A percentile compares a stretch with the other conserved stretches of the same genome.
Evolutionary conservation across 2,888 invertebrate species (phyloP).

Genomic region (Theristus sp.): DNA sequence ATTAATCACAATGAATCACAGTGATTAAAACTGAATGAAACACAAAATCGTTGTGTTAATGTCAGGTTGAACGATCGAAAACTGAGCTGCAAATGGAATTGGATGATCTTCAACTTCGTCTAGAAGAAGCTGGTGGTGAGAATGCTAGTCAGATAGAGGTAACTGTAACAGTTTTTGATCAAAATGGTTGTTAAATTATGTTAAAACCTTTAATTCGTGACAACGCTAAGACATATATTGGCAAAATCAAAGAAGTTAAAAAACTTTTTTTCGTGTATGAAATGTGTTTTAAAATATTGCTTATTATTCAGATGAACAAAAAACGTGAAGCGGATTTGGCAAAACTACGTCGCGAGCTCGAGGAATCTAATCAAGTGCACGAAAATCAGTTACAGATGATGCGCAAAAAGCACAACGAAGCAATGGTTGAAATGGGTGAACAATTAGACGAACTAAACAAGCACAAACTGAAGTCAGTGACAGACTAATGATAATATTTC

Average conservation of each 20-base stretch:
- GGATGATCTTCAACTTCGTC: slow-evolving; percentile 85
- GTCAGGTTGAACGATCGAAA: slow-evolving; percentile 96
- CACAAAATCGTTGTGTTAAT: no score
- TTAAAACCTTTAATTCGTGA: no score
- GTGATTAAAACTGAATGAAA: no score
- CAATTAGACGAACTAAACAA: slow-evolving; percentile 99
- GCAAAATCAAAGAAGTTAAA: no score
- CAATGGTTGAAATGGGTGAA: slow-evolving; percentile 96
- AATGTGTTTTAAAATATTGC: background rate
- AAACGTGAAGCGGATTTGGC: slow-evolving; percentile 94
- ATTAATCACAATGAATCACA: no score
- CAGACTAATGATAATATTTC: background rate
- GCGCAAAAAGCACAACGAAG: slow-evolving; percentile 98
- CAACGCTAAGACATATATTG: no score
- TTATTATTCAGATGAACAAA: slow-evolving; percentile 44
- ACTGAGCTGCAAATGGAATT: slow-evolving; percentile 90
- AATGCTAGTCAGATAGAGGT: slow-evolving; percentile 50
- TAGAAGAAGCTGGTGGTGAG: slow-evolving; percentile 98
- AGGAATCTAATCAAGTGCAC: slow-evolving; percentile 93
- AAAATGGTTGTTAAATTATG: no score
- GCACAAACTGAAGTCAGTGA: slow-evolving; percentile 83
- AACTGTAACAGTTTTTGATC: no score
- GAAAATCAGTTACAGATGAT: slow-evolving; percentile 86
- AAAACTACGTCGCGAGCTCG: slow-evolving; percentile 90
- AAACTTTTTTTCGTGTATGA: background rate